These are phyloP conservation scores for Drosophila varians DNA, from an alignment of 1,140 invertebrate species.

Conservation along the genomic window DNA sequence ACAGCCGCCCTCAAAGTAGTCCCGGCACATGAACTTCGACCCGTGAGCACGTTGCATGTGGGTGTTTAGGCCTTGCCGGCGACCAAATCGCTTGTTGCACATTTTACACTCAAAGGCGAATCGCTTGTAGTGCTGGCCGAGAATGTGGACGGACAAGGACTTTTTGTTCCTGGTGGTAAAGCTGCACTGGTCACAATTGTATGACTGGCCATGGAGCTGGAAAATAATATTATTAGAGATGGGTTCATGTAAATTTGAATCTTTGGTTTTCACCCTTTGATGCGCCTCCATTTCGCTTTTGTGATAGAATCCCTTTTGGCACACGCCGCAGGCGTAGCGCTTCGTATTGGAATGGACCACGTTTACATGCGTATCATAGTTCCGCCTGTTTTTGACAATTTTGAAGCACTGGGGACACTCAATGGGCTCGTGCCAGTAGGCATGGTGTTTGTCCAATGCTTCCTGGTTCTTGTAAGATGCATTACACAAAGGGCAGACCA, in stretches of 20 bases:
- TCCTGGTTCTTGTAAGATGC: constrained; percentile 59
- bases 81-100: constrained; percentile 64
- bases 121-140: constrained; percentile 61
- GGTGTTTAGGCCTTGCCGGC: constrained; percentile 55
- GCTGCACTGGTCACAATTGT: constrained; percentile 59
- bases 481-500: constrained; percentile 60
- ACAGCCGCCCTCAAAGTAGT: constrained; percentile 49
- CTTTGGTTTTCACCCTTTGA: constrained; percentile 41
- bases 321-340: constrained; percentile 65
- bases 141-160: constrained; percentile 66
- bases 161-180: constrained; percentile 70
- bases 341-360: constrained; percentile 71
- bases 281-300: constrained; percentile 73
- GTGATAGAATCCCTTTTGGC: constrained; percentile 76
- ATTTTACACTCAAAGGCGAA: constrained; percentile 60
- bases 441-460: constrained; percentile 58
- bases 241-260: too few relatives aligned
- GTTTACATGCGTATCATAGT: constrained; percentile 65
- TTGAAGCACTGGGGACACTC: constrained; percentile 66
- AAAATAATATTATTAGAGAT: not conserved
- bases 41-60: constrained; percentile 67
- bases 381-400: constrained; percentile 67
- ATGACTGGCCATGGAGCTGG: constrained; percentile 52
- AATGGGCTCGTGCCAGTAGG: constrained; percentile 61
- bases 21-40: constrained; percentile 31